A percentile compares a stretch with the other conserved stretches of the same genome.
Conservation (phyloP, 1,140 invertebrate species). For the Drosophila yakuba region DNA sequence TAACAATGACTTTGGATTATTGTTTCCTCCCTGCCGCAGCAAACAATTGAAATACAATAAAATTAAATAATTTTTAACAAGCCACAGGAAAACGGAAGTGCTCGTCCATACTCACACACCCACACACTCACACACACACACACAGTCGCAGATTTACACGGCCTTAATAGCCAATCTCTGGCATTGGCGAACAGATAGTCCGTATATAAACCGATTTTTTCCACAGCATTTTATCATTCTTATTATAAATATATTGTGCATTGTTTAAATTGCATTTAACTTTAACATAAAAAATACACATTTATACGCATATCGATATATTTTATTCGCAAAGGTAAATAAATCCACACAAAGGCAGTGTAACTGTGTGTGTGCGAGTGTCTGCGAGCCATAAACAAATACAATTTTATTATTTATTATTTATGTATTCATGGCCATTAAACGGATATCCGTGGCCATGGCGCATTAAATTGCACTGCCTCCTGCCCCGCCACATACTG, state of each 20-base stretch:
- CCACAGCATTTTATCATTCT: constrained; percentile 63
- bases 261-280: constrained; percentile 81
- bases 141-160: constrained; percentile 17
- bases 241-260: constrained; percentile 75
- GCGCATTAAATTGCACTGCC: constrained; percentile 74
- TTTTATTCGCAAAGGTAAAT: constrained; percentile 80
- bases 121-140: constrained; percentile 5
- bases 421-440: constrained; percentile 82
- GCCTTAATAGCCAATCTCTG: constrained; percentile 68
- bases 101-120: constrained; percentile 22
- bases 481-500: neutral
- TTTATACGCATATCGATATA: constrained; percentile 47
- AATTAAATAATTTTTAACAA: constrained; percentile 80
- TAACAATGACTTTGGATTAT: constrained; percentile 64
- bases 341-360: constrained; percentile 63
- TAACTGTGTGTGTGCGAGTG: constrained; percentile 52
- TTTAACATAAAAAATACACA: constrained; percentile 39
- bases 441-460: constrained; percentile 80
- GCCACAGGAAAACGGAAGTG: constrained; percentile 77
- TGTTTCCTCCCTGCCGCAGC: constrained; percentile 55
- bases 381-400: constrained; percentile 76
- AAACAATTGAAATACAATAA: constrained; percentile 79
- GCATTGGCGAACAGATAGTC: constrained; percentile 51
- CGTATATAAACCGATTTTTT: constrained; percentile 40
- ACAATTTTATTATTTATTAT: constrained; percentile 82